A percentile compares a stretch with the other conserved stretches of the same genome.
Evolutionary conservation across 2,797 vertebrate genomes (phyloP).

Genomic region (Phrynocephalus vlangalii): DNA sequence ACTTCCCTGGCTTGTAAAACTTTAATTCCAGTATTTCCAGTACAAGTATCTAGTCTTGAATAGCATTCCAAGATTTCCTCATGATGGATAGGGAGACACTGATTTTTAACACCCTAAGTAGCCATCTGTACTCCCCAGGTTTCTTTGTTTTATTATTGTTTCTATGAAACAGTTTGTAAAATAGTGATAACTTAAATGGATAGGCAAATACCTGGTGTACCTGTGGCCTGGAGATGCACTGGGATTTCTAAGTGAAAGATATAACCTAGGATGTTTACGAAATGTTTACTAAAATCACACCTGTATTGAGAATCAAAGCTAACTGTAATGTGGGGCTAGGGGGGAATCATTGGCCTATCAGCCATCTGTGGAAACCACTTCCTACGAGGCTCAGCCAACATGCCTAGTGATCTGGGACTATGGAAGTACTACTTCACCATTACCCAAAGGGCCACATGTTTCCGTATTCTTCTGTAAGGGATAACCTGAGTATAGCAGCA

Average conservation of each 20-base stretch:
- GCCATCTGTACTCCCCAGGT: neutral
- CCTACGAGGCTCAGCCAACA: neutral
- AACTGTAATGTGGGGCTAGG: too few relatives aligned
- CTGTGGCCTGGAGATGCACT: neutral
- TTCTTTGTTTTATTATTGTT: too few relatives aligned
- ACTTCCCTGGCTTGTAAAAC: too few relatives aligned
- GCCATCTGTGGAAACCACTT: neutral
- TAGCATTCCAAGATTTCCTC: too few relatives aligned
- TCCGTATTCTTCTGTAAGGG: neutral
- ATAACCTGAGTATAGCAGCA: neutral
- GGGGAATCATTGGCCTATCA: neutral
- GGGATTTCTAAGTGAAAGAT: neutral
- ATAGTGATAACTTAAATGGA: too few relatives aligned
- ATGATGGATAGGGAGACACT: too few relatives aligned
- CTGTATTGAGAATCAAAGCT: neutral
- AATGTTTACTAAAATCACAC: neutral
- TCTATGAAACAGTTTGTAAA: too few relatives aligned
- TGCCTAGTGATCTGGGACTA: neutral
- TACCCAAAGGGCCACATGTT: too few relatives aligned
- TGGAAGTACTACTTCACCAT: too few relatives aligned
- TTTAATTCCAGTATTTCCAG: too few relatives aligned
- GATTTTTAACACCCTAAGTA: neutral
- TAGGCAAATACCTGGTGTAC: neutral
- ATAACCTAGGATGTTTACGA: too few relatives aligned
- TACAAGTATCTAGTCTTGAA: too few relatives aligned